Percentiles rank a stretch among this genome's conserved stretches.
These are phyloP conservation scores for Chromobotia macracanthus DNA, from an alignment of 2,797 vertebrate genomes.

Conservation along the genomic window DNA sequence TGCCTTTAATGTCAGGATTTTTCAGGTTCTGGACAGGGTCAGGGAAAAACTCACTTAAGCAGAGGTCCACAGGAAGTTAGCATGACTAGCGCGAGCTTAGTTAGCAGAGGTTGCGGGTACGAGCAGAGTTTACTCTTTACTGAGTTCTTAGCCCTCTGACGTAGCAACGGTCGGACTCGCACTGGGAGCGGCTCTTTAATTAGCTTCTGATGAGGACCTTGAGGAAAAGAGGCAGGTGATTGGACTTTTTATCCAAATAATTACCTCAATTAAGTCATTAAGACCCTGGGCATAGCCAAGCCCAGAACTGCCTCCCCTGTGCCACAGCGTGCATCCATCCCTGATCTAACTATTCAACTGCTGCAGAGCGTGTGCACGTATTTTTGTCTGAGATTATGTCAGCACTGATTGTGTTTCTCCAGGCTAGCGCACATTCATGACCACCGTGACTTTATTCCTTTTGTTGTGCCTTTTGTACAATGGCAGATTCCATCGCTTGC, in stretches of 20 bases:
- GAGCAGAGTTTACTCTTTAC: conserved; percentile 46
- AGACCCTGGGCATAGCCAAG: conserved; percentile 65
- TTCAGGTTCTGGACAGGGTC: neutral
- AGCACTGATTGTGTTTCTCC: conserved; percentile 19
- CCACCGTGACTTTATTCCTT: conserved; percentile 17
- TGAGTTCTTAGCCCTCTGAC: conserved; percentile 46
- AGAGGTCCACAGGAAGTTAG: conserved; percentile 30
- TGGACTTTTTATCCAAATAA: conserved; percentile 80
- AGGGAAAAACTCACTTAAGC: neutral
- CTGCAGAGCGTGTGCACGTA: conserved; percentile 30
- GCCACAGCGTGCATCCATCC: conserved; percentile 68
- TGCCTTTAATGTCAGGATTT: neutral
- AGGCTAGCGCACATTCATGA: conserved; percentile 8
- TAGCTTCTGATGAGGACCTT: conserved; percentile 80
- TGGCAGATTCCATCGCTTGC: conserved; percentile 16
- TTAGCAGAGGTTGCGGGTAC: conserved; percentile 13
- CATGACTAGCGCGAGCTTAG: neutral
- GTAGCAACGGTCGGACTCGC: conserved; percentile 57
- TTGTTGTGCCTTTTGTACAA: conserved; percentile 30
- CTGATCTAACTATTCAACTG: conserved; percentile 54
- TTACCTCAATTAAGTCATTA: conserved; percentile 82
- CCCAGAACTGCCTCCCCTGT: conserved; percentile 71
- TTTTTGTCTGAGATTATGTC: conserved; percentile 38
- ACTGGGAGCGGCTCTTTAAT: conserved; percentile 79
- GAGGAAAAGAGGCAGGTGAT: conserved; percentile 77